Conservation (phyloP, 2,888 invertebrate species). For the Hyposoter didymator region DNA sequence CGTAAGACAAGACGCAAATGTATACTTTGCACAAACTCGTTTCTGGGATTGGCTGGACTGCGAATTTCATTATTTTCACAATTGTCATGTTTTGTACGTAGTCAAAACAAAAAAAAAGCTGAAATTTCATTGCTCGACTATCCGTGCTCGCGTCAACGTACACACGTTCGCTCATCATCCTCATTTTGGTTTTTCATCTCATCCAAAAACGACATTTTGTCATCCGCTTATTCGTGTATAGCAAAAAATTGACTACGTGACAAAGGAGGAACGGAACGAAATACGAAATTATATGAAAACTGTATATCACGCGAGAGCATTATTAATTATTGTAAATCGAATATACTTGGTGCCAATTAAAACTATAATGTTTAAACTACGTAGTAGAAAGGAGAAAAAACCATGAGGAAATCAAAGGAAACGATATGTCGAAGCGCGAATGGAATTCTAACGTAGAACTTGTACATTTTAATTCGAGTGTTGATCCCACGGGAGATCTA, state of each 20-base stretch:
- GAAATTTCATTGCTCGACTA: slow-evolving; percentile 42
- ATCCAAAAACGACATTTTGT: slow-evolving; percentile 47
- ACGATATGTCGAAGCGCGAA: slow-evolving; percentile 37
- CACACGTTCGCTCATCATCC: background rate
- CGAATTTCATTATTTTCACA: slow-evolving; percentile 54
- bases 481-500: slow-evolving; percentile 72
- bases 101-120: background rate
- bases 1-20: slow-evolving; percentile 50
- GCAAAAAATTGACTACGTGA: slow-evolving; percentile 29
- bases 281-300: slow-evolving; percentile 1
- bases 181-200: slow-evolving; percentile 14
- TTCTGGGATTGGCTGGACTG: slow-evolving; percentile 54
- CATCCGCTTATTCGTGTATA: slow-evolving; percentile 55
- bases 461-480: slow-evolving; percentile 48
- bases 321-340: slow-evolving; percentile 68
- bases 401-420: slow-evolving; percentile 11
- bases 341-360: slow-evolving; percentile 74
- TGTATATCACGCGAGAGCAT: slow-evolving; percentile 47
- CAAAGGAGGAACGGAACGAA: slow-evolving; percentile 21
- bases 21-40: slow-evolving; percentile 66
- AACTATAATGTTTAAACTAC: slow-evolving; percentile 68
- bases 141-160: slow-evolving; percentile 54
- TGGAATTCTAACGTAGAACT: slow-evolving; percentile 50
- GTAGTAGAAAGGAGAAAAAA: slow-evolving; percentile 46
- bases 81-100: slow-evolving; percentile 39